A percentile compares a stretch with the other conserved stretches of the same genome.
Conservation (phyloP, 2,888 invertebrate species). For the Iphiclides podalirius region DNA sequence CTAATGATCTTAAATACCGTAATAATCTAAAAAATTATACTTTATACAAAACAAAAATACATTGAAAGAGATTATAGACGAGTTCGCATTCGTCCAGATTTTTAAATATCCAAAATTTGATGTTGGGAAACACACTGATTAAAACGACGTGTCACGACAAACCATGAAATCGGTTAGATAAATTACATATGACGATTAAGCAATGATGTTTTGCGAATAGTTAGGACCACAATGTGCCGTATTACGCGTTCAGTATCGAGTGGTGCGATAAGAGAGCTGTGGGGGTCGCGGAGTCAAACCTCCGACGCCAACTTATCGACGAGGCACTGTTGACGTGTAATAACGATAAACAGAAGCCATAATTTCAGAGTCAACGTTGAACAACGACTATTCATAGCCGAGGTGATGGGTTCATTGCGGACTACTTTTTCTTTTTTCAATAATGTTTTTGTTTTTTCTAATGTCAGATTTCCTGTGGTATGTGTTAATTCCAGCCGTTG, state of each 20-base stretch:
- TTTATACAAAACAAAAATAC: no score
- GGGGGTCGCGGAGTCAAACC: constrained; percentile 16
- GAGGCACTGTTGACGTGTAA: not conserved
- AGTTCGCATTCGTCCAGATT: no score
- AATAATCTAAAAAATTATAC: no score
- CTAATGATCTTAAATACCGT: no score
- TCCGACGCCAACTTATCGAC: constrained; percentile 3
- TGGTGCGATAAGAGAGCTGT: constrained; percentile 7
- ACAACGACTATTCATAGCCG: not conserved
- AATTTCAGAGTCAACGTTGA: not conserved
- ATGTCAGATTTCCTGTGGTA: no score
- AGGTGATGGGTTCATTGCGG: not conserved
- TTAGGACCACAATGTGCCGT: not conserved
- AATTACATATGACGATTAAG: not conserved
- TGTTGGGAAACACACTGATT: no score
- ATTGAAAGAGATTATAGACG: no score
- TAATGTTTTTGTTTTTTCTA: no score
- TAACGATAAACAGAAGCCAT: not conserved
- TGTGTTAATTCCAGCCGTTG: no score
- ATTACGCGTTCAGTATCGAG: not conserved
- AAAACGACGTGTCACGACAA: not conserved
- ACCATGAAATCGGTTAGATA: not conserved
- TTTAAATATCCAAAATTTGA: no score
- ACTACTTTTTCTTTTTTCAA: no score
- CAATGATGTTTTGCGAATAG: constrained; percentile 2